phyloP scores from a whole-genome alignment of 2,113 vertebrate genomes.

The Protobothrops mucrosquamatus region DNA sequence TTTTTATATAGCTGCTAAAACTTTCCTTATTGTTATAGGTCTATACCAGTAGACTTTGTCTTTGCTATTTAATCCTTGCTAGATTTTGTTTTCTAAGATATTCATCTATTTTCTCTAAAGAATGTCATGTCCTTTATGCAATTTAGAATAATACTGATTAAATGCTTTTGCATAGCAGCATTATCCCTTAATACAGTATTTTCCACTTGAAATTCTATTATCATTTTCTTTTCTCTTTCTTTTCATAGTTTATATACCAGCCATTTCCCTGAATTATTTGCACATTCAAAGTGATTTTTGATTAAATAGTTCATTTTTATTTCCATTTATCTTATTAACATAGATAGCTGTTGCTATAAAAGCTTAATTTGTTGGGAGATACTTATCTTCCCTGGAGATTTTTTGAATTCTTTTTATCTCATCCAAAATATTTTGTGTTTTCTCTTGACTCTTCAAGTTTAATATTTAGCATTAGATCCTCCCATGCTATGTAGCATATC shows the following conservation, averaged over 20 bases:
- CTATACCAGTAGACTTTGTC: not conserved
- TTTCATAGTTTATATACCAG: not conserved
- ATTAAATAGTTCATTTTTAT: not conserved
- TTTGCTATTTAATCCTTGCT: not conserved
- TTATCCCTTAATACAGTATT: not conserved
- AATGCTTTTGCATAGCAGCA: not conserved
- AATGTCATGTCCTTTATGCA: not conserved
- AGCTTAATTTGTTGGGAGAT: not conserved
- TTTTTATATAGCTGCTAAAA: not conserved
- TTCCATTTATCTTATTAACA: not conserved
- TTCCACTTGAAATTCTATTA: not conserved
- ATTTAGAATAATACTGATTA: not conserved
- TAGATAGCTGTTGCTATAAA: not conserved
- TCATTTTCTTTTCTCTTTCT: not conserved
- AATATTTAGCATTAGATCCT: not conserved
- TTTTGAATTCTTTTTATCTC: not conserved
- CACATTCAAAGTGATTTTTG: not conserved
- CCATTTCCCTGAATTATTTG: not conserved
- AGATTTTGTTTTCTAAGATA: not conserved
- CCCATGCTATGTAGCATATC: not conserved
- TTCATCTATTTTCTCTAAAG: not conserved
- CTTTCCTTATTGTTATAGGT: not conserved
- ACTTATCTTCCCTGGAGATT: not conserved
- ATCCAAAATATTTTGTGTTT: not conserved
- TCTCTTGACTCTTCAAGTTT: not conserved